Conservation (phyloP, 2,888 invertebrate genomes). For the Automeris io region DNA sequence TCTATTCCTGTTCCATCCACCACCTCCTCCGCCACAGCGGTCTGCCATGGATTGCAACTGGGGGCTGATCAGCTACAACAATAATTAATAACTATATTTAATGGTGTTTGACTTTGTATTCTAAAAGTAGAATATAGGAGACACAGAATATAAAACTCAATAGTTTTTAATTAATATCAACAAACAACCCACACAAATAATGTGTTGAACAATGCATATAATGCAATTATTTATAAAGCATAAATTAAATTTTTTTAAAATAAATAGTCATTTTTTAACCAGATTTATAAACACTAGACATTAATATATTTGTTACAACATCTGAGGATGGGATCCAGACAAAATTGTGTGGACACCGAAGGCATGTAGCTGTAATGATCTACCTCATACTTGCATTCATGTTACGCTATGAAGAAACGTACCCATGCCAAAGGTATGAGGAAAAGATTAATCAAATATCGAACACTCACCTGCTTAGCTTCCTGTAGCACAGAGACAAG, state of each 20-base stretch:
- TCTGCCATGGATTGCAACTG: constrained; percentile 88
- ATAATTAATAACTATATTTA: constrained; percentile 10
- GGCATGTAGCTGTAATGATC: constrained; percentile 82
- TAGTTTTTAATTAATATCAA: neutral
- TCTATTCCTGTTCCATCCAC: constrained; percentile 75
- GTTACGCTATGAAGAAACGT: constrained; percentile 79
- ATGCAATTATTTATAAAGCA: too few species aligned
- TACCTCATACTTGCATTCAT: constrained; percentile 88
- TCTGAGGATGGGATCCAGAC: constrained; percentile 88
- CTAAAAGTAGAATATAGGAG: neutral
- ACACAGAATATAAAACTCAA: neutral
- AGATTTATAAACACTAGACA: too few species aligned
- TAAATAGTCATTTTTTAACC: neutral
- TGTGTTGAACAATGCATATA: too few species aligned
- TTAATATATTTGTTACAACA: constrained; percentile 68
- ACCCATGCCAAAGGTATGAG: constrained; percentile 88
- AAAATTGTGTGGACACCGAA: constrained; percentile 85
- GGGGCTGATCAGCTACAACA: constrained; percentile 85
- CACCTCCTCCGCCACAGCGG: constrained; percentile 79
- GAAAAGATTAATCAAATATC: constrained; percentile 28
- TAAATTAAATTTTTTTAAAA: too few species aligned
- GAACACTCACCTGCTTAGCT: constrained; percentile 86
- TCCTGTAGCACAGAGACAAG: constrained; percentile 92
- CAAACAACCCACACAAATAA: too few species aligned
- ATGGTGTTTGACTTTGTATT: neutral